Evolutionary conservation across 2,113 vertebrate genomes (phyloP), one percentile per base, ranked within the genome.

Genomic region (Percina caprodes): DNA sequence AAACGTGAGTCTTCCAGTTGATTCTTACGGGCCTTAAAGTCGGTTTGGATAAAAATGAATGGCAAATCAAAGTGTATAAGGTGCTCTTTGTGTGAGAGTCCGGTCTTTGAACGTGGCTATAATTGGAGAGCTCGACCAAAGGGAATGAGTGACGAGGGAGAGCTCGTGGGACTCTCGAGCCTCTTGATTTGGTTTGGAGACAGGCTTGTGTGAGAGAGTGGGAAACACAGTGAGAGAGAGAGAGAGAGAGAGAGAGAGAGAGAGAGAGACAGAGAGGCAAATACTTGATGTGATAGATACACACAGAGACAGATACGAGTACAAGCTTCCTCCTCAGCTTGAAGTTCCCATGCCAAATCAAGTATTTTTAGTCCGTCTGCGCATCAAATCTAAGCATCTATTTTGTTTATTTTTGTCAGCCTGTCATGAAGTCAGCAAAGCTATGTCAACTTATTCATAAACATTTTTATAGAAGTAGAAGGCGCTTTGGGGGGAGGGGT

Each of bases 101-200:
- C n/a, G 0, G 65, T 74, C 79, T 92, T 90, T 87, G 85, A 90
- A 84, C 54, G 21, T 2, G 60, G 61, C 70, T 90, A 71, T 89
- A 89, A 92, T 88, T 90, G 89, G 86, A 87, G 78, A 84, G 67
- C 73, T 80, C 18, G 61, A 90, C 76, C 67, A 87, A 87, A 80
- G 82, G 33, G 26, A 45, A 23, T 49, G 24, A 63, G 33, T 1
- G 24, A 68, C 63, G 6, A 70, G 61, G 14, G 56, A 74, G 79
- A 11, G n/a, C 69, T 80, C 8, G 51, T 39, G 82, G 81, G 87
- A 84, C 83, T 86, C 84, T 85, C 69, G 9, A 39, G 79, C 46
- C 74, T 84, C 79, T 80, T 82, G 83, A 86, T 87, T 82, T 48
- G 69, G 60, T 83, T 77, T 30, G 46, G 73, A 77, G 86, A 89